Evolutionary conservation across 2,888 invertebrate species (phyloP).

Genomic region (Cantharis lateralis): DNA sequence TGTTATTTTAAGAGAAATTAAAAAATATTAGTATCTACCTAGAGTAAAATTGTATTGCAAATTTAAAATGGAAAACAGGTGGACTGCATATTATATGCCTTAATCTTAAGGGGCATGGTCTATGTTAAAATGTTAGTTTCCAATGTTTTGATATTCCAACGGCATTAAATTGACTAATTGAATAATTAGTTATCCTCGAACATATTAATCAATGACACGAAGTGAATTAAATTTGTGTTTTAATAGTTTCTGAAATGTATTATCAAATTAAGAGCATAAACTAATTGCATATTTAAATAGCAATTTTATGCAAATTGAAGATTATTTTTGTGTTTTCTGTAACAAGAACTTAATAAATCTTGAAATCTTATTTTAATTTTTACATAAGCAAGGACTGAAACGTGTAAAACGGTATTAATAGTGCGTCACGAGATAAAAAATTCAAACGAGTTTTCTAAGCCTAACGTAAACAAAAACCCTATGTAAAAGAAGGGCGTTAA

Average conservation of each 20-base stretch:
- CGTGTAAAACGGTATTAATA: background rate
- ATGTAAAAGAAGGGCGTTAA: constrained; percentile 21
- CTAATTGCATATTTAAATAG: background rate
- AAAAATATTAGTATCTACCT: too few relatives aligned
- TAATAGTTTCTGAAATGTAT: background rate
- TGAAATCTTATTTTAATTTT: background rate
- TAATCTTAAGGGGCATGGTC: too few relatives aligned
- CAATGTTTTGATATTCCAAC: too few relatives aligned
- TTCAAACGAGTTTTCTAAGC: background rate
- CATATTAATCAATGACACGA: background rate
- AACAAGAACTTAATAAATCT: background rate
- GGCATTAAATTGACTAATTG: background rate
- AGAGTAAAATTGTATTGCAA: too few relatives aligned
- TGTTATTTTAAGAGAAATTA: too few relatives aligned
- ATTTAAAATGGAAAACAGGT: too few relatives aligned
- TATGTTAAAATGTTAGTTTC: too few relatives aligned
- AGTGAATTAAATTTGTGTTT: background rate
- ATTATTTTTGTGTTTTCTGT: background rate
- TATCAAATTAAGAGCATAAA: background rate
- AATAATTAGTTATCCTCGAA: background rate
- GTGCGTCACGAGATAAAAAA: background rate
- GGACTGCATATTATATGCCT: too few relatives aligned
- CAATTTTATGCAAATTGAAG: background rate
- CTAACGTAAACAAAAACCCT: background rate
- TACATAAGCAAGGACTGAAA: background rate